Conservation (phyloP, 2,797 vertebrate genomes). For the Discoglossus pictus region DNA sequence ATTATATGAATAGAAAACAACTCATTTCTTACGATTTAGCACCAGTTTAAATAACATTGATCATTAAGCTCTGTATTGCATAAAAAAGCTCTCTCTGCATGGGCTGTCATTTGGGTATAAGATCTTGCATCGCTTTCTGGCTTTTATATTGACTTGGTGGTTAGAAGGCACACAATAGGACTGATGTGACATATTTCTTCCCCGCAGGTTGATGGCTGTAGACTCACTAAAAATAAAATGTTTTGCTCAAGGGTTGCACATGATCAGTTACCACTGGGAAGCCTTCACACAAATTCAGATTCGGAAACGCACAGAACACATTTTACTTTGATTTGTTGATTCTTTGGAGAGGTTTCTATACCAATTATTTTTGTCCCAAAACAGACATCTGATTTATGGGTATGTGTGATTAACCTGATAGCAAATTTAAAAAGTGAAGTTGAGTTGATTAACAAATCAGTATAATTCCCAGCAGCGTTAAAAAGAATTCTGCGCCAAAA, state of each 20-base stretch:
- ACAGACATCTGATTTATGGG: no score
- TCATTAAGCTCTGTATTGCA: background rate
- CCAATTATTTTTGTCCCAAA: no score
- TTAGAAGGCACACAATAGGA: constrained; percentile 3
- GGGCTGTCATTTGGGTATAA: background rate
- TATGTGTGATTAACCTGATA: no score
- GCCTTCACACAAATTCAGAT: background rate
- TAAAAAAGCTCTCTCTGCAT: background rate
- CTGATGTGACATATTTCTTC: constrained; percentile 44
- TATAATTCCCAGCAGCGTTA: no score
- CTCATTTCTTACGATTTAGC: no score
- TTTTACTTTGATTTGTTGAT: background rate
- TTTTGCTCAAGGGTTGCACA: constrained; percentile 1
- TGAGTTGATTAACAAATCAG: no score
- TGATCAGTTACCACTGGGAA: constrained; percentile 12
- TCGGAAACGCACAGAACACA: background rate
- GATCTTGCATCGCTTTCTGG: background rate
- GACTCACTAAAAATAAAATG: constrained; percentile 37
- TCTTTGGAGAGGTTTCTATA: background rate
- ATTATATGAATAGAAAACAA: no score
- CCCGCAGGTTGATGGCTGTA: constrained; percentile 27
- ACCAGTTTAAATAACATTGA: no score
- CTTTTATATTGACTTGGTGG: background rate
- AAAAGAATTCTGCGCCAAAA: no score
- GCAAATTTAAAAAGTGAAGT: no score